phyloP scores from a whole-genome alignment of 2,888 invertebrate species.

The Brachynemurus nebulosus region DNA sequence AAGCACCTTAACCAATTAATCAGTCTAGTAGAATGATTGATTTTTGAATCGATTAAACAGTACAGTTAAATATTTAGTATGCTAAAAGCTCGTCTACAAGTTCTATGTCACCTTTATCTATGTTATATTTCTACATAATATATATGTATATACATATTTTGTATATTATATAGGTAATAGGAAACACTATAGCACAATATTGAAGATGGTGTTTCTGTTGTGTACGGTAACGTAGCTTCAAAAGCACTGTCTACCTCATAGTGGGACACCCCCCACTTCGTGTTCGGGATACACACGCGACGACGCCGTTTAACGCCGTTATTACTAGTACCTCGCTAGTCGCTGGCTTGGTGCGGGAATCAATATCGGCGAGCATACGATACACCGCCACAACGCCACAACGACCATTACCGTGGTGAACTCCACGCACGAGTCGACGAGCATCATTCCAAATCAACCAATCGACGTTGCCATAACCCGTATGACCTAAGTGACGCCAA shows the following conservation, averaged over 20 bases:
- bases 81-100: no score
- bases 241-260: slow-evolving; percentile 1
- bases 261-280: slow-evolving; percentile 5
- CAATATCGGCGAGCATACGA: slow-evolving; percentile 20
- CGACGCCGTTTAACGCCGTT: background rate
- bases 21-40: no score
- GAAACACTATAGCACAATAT: no score
- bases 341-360: slow-evolving; percentile 21
- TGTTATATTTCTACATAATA: no score
- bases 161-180: no score
- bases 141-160: no score
- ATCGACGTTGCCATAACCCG: slow-evolving; percentile 7
- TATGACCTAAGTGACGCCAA: slow-evolving; percentile 9
- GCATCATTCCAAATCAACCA: slow-evolving; percentile 4
- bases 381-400: background rate
- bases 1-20: no score
- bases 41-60: no score
- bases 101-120: no score
- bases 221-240: background rate
- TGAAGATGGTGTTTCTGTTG: no score
- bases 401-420: background rate
- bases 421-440: background rate
- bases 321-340: no score
- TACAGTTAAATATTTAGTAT: no score
- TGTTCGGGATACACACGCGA: slow-evolving; percentile 15